Percentiles rank a stretch among this genome's conserved stretches.
Conservation (phyloP, 2,797 vertebrate genomes). For the Molossus alvarezi region DNA sequence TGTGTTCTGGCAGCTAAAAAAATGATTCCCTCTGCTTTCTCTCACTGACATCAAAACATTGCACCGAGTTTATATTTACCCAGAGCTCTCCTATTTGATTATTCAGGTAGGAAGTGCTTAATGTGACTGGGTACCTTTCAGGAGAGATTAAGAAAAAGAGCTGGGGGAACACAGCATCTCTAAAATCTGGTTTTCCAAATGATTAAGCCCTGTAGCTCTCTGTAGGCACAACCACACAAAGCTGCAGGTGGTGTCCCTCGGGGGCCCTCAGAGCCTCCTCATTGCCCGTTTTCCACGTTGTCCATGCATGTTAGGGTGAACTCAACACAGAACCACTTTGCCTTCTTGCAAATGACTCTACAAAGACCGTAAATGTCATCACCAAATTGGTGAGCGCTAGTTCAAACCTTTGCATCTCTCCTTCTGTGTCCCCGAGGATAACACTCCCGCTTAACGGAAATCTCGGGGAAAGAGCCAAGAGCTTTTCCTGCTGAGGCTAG, state of each 20-base stretch:
- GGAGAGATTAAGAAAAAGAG: conserved; percentile 69
- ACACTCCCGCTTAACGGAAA: conserved; percentile 65
- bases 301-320: background rate
- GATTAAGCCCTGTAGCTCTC: conserved; percentile 66
- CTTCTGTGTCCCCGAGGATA: conserved; percentile 73
- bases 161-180: conserved; percentile 26
- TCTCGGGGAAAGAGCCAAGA: conserved; percentile 74
- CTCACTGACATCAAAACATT: background rate
- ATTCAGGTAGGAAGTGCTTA: conserved; percentile 36
- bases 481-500: conserved; percentile 66
- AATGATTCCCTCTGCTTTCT: conserved; percentile 48
- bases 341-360: conserved; percentile 17
- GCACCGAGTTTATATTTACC: background rate
- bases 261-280: background rate
- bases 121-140: conserved; percentile 45
- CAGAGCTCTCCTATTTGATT: conserved; percentile 29
- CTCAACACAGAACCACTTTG: conserved; percentile 22
- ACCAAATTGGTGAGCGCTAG: conserved; percentile 4
- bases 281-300: conserved; percentile 11
- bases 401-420: conserved; percentile 29
- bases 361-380: conserved; percentile 41
- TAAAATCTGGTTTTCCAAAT: conserved; percentile 56
- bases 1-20: conserved; percentile 66
- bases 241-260: background rate
- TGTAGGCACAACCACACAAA: background rate